Percentiles rank a stretch among this genome's conserved stretches.
These are phyloP conservation scores for Drosophila subsilvestris DNA, from an alignment of 2,888 invertebrate genomes.

Conservation along the genomic window DNA sequence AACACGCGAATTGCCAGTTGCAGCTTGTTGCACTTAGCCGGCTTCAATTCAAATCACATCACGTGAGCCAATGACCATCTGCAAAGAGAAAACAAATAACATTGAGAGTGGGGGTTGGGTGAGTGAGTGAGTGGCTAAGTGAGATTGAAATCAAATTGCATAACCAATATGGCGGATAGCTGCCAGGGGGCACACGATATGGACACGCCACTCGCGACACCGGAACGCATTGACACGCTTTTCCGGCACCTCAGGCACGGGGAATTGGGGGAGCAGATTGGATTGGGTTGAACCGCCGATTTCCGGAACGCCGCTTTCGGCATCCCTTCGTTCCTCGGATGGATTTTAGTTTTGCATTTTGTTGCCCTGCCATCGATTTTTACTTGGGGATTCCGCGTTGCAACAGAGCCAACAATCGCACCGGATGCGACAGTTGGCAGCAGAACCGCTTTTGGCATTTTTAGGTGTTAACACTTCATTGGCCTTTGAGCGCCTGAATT, in stretches of 20 bases:
- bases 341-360: constrained; percentile 14
- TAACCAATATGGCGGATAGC: constrained; percentile 7
- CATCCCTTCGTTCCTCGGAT: constrained; percentile 9
- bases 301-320: constrained; percentile 30
- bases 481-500: constrained; percentile 45
- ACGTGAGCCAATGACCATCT: constrained; percentile 58
- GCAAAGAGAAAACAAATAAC: constrained; percentile 24
- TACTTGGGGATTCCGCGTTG: background rate
- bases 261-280: background rate
- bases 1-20: constrained; percentile 46
- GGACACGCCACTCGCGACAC: constrained; percentile 35
- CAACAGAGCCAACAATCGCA: constrained; percentile 18
- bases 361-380: constrained; percentile 15
- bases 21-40: constrained; percentile 61
- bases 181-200: background rate
- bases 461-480: constrained; percentile 61
- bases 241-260: constrained; percentile 15
- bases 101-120: constrained; percentile 2
- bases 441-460: constrained; percentile 38
- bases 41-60: constrained; percentile 64
- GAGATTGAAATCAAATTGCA: constrained; percentile 23
- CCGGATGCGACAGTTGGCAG: constrained; percentile 65
- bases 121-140: constrained; percentile 8
- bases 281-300: constrained; percentile 29
- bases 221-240: constrained; percentile 48